Evolutionary conservation across 2,797 vertebrate species (phyloP).

Genomic region (Premnoplex brunnescens): DNA sequence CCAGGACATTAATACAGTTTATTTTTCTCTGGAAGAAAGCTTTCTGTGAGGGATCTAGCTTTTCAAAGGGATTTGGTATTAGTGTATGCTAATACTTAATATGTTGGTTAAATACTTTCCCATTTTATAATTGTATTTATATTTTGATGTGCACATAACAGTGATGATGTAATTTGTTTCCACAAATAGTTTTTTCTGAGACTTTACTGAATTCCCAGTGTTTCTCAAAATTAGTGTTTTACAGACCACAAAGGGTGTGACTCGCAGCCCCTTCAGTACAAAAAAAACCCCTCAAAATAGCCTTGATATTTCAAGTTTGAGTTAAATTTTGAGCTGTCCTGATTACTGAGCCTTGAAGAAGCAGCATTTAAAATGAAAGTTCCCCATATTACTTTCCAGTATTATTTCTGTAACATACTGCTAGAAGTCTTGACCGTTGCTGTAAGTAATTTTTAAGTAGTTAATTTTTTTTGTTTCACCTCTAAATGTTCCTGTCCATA

Average conservation of each 20-base stretch:
- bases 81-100: background rate
- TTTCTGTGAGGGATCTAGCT: background rate
- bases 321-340: background rate
- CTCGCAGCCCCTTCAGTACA: background rate
- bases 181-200: background rate
- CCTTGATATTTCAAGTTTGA: background rate
- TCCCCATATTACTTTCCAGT: background rate
- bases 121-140: background rate
- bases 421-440: background rate
- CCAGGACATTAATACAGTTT: background rate
- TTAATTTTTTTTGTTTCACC: background rate
- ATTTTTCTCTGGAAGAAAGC: background rate
- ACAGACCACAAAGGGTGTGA: background rate
- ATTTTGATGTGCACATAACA: background rate
- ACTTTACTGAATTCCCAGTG: background rate
- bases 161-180: background rate
- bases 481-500: background rate
- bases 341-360: background rate
- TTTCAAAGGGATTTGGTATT: background rate
- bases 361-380: background rate
- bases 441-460: background rate
- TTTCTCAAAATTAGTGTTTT: background rate
- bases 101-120: background rate
- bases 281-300: background rate
- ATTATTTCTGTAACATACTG: background rate